These are phyloP conservation scores for Triplophysa dalaica DNA, from an alignment of 2,113 vertebrate species.

Conservation along the genomic window DNA sequence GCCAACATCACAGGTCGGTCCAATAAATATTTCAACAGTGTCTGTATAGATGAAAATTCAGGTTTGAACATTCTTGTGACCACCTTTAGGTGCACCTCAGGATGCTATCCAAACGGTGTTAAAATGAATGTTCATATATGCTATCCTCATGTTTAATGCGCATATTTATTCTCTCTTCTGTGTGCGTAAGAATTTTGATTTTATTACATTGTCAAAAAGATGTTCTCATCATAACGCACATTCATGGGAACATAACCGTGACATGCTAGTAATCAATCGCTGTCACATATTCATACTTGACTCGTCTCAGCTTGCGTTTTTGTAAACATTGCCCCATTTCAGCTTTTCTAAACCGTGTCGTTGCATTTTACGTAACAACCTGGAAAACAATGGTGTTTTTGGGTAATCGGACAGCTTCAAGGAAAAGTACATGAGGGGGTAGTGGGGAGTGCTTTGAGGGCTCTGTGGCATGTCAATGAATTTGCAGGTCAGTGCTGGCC, in stretches of 20 bases:
- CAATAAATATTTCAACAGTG: background rate
- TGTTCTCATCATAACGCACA: background rate
- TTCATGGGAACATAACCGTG: constrained; percentile 2
- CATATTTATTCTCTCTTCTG: constrained; percentile 24
- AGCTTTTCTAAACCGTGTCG: background rate
- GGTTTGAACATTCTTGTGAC: too few relatives aligned
- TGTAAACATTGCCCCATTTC: background rate
- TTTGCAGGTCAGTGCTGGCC: constrained; percentile 73
- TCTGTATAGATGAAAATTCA: too few relatives aligned
- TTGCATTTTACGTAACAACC: constrained; percentile 23
- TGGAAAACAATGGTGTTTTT: constrained; percentile 21
- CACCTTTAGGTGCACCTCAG: too few relatives aligned
- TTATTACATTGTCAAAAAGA: background rate
- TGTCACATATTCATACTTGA: constrained; percentile 8
- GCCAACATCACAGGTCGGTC: constrained; percentile 70
- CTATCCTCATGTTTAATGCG: background rate
- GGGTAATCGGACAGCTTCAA: constrained; percentile 57
- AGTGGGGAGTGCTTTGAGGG: constrained; percentile 30
- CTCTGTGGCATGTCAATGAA: constrained; percentile 76
- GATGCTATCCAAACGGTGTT: too few relatives aligned
- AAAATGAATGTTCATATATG: too few relatives aligned
- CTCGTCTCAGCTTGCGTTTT: background rate
- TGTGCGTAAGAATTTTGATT: background rate
- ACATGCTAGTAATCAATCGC: background rate
- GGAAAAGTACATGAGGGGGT: constrained; percentile 27